Evolutionary conservation across 1,140 invertebrate genomes (phyloP).

Genomic region (Cephus cinctus): DNA sequence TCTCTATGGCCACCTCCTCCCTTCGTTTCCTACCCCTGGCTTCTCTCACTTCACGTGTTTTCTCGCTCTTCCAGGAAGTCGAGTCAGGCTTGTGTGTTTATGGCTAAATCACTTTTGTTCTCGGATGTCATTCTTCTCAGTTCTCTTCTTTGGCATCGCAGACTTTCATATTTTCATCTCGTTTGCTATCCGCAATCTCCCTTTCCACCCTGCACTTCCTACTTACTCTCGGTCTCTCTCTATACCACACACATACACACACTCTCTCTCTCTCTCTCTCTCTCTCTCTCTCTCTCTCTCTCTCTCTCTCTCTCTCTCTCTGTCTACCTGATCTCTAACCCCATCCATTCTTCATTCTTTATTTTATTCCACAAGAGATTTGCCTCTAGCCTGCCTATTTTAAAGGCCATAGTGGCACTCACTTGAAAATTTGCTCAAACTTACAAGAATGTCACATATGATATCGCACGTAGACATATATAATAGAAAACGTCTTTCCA

Average conservation of each 20-base stretch:
- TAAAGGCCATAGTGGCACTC: no score
- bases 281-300: background rate
- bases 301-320: background rate
- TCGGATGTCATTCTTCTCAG: slow-evolving; percentile 15
- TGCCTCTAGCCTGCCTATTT: no score
- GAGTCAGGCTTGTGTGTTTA: slow-evolving; percentile 30
- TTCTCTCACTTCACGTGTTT: background rate
- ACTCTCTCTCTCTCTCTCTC: background rate
- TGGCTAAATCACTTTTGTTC: slow-evolving; percentile 38
- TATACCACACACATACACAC: background rate
- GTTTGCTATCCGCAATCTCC: no score
- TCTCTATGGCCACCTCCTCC: background rate
- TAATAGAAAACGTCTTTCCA: no score
- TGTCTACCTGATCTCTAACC: slow-evolving; percentile 3
- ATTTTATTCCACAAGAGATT: slow-evolving; percentile 20
- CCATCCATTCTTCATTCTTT: slow-evolving; percentile 13
- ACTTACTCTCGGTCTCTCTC: slow-evolving; percentile 1
- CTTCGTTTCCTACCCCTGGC: background rate
- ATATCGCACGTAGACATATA: no score
- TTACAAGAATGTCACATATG: no score
- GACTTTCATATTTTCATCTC: slow-evolving; percentile 23
- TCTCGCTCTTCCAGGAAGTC: background rate
- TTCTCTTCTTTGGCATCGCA: slow-evolving; percentile 2
- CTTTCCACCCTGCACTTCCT: background rate
- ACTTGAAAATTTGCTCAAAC: no score